These are phyloP conservation scores for Rambutsinella grinnellia DNA, from an alignment of 2,888 invertebrate genomes.

Conservation along the genomic window DNA sequence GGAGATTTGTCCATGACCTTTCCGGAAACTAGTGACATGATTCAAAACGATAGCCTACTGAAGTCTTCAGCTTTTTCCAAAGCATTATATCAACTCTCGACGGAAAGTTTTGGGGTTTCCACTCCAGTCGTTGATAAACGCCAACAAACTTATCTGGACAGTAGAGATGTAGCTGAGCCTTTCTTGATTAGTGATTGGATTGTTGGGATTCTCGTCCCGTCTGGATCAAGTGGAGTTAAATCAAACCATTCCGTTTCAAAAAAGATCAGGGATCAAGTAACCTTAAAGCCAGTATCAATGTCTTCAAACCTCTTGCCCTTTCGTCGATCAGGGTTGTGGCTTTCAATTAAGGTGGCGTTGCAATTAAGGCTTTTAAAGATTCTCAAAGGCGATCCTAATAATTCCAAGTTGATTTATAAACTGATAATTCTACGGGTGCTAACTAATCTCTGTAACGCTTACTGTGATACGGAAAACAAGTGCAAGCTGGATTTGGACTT, in stretches of 20 bases:
- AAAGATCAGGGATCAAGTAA: conserved; percentile 26
- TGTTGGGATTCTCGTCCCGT: conserved; percentile 1
- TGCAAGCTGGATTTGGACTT: conserved; percentile 14
- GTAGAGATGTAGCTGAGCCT: conserved; percentile 3
- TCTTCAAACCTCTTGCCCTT: conserved; percentile 7
- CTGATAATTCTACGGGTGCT: conserved; percentile 11
- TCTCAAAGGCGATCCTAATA: neutral
- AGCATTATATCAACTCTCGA: neutral
- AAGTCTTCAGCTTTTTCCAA: neutral
- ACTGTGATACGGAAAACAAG: neutral
- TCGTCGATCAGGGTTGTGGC: conserved; percentile 36
- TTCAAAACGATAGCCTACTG: neutral
- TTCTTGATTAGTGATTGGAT: conserved; percentile 4
- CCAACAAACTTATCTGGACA: neutral
- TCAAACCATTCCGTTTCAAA: conserved; percentile 1
- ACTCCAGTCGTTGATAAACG: neutral
- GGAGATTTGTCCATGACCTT: neutral
- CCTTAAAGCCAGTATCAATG: neutral
- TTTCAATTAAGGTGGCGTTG: conserved; percentile 16
- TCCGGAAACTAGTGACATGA: neutral
- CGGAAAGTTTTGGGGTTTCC: neutral
- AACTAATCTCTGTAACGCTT: conserved; percentile 2
- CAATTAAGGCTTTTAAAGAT: conserved; percentile 1
- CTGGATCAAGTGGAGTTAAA: neutral
- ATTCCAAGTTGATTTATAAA: conserved; percentile 27